These are phyloP conservation scores for Seriola aureovittata DNA, from an alignment of 2,113 vertebrate genomes.

Conservation along the genomic window DNA sequence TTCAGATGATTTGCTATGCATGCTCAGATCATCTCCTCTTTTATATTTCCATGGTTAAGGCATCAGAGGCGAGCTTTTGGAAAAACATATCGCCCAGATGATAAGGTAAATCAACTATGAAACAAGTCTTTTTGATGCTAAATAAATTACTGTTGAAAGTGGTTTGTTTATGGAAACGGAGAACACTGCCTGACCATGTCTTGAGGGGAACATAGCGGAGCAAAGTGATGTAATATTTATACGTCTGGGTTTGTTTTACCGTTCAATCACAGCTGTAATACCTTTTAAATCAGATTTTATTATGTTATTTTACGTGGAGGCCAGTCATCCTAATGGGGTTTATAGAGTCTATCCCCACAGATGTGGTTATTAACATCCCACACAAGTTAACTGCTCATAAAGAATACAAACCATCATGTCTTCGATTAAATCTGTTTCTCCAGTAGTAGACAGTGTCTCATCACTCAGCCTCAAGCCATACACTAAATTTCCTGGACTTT, in stretches of 20 bases:
- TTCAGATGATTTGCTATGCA: not conserved
- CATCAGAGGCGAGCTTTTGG: constrained; percentile 75
- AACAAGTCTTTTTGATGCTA: constrained; percentile 38
- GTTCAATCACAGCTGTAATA: constrained; percentile 55
- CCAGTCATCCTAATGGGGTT: constrained; percentile 47
- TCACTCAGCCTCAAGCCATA: constrained; percentile 28
- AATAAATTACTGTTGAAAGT: constrained; percentile 11
- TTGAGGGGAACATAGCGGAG: constrained; percentile 43
- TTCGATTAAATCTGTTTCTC: constrained; percentile 21
- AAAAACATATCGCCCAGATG: constrained; percentile 71
- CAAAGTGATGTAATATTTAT: constrained; percentile 65
- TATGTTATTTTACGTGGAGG: constrained; percentile 52
- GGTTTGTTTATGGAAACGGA: constrained; percentile 45
- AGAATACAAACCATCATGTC: constrained; percentile 41
- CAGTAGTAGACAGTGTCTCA: constrained; percentile 60
- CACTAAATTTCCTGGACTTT: constrained; percentile 38
- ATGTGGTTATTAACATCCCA: constrained; percentile 51
- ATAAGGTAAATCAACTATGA: constrained; percentile 76
- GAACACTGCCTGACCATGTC: constrained; percentile 13
- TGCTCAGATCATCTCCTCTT: constrained; percentile 26
- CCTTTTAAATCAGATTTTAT: constrained; percentile 72
- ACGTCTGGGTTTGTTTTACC: constrained; percentile 65
- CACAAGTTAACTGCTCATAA: constrained; percentile 37
- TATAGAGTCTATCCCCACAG: constrained; percentile 52
- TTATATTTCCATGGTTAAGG: constrained; percentile 67